A percentile compares a stretch with the other conserved stretches of the same genome.
Evolutionary conservation across 2,888 invertebrate genomes (phyloP).

Genomic region (Ecliptopera silaceata): DNA sequence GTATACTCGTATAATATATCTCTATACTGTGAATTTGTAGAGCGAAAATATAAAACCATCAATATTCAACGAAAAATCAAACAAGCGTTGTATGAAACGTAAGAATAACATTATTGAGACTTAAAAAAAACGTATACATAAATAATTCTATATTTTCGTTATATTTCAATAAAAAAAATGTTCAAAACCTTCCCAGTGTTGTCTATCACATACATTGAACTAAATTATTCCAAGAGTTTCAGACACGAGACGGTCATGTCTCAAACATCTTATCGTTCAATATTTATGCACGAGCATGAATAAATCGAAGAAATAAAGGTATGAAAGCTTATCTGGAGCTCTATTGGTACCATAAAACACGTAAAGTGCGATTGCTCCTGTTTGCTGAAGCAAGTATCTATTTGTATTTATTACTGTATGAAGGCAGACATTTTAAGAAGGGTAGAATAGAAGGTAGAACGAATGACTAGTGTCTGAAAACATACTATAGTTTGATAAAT

Average conservation of each 20-base stretch:
- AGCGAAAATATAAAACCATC: no score
- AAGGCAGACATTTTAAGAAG: neutral
- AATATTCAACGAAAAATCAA: no score
- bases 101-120: no score
- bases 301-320: slow-evolving; percentile 76
- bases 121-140: no score
- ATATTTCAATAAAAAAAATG: neutral
- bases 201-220: slow-evolving; percentile 14
- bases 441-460: no score
- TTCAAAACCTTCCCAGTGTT: neutral
- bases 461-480: neutral
- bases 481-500: no score
- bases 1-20: no score
- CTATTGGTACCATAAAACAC: slow-evolving; percentile 73
- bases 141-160: no score
- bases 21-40: no score
- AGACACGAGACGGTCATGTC: slow-evolving; percentile 27
- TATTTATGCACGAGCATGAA: slow-evolving; percentile 77
- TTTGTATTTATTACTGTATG: slow-evolving; percentile 4
- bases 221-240: slow-evolving; percentile 27
- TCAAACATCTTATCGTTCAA: slow-evolving; percentile 51
- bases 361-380: slow-evolving; percentile 51
- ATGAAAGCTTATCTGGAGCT: slow-evolving; percentile 68
- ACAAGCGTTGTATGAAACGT: no score
- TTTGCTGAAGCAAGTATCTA: slow-evolving; percentile 24